Base-by-base conservation (phyloP, 1,140 invertebrate species). In the Proctacanthus coquilletti region DNA sequence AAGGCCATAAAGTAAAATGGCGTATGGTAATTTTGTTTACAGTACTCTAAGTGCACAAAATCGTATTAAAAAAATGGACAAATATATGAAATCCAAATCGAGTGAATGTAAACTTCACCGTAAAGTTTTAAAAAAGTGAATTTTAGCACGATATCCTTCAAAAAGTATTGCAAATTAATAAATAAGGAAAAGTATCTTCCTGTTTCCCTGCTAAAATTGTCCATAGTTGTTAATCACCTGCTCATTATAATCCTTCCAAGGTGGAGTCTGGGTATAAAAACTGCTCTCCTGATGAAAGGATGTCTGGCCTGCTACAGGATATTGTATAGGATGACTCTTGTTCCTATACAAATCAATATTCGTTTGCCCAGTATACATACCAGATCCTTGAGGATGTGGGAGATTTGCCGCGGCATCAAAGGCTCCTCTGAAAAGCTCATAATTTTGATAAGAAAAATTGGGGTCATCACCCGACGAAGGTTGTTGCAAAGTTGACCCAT, bases 401-500 rank as follows among this genome's bases (percentile, higher is more conserved):
- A 18, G 11, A 41, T 56, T 65, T 45, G 66, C 68, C 30, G 69
- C 69, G 43, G 56, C 60, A 41, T 71, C 70, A 45, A 72, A 72
- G 15, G 66, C 68, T 39, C 63, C 64, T 43, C 64, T 67, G 41
- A 71, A 72, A 35, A 71, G 51, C 45, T 70, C 64, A 34, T 69
- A 72, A 50, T 71, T 71, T 48, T 61, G 49, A 39, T 51, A 49
- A 5, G 50, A 60, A 43, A 62, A 62, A 40, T 51, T 39, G 13
- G 49, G 32, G 19, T 42, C 42, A 9, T 38, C 6, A 13, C 36
- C 9, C 2, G 32, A 35, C 17, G 42, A 38, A 2, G n/a, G 30
- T 23, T 43, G 36, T 31, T 45, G 44, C 11, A 51, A 46, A 5
- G 53, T 51, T 13, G 47, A 49, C 17, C 21, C 38, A 36, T 60